These are phyloP conservation scores for Xenus cinereus DNA, from an alignment of 2,113 vertebrate species.

Conservation along the genomic window DNA sequence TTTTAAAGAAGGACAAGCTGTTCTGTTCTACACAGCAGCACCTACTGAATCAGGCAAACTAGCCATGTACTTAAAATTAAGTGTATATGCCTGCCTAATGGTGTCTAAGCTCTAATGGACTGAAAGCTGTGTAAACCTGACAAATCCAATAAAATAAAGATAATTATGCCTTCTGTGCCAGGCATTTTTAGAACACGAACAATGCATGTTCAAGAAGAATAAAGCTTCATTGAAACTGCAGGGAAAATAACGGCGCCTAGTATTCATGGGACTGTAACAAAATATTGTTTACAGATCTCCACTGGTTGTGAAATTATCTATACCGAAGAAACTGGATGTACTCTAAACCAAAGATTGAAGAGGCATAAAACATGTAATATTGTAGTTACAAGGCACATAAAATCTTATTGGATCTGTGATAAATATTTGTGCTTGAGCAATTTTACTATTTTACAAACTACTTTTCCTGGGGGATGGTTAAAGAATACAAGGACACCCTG, in stretches of 20 bases:
- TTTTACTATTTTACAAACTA: slow-evolving; percentile 61
- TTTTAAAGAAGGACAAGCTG: neutral
- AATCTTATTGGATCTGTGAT: slow-evolving; percentile 67
- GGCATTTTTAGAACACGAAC: slow-evolving; percentile 38
- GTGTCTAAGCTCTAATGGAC: neutral
- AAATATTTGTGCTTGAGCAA: slow-evolving; percentile 66
- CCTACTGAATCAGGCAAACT: neutral
- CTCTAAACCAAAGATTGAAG: slow-evolving; percentile 41
- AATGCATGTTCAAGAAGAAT: slow-evolving; percentile 7
- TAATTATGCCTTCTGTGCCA: slow-evolving; percentile 40
- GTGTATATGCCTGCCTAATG: neutral
- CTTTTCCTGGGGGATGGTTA: slow-evolving; percentile 28
- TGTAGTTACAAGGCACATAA: slow-evolving; percentile 69
- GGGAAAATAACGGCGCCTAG: slow-evolving; percentile 7
- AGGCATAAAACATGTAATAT: slow-evolving; percentile 59
- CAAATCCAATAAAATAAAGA: slow-evolving; percentile 32
- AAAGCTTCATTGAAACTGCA: neutral
- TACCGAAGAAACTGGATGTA: slow-evolving; percentile 23
- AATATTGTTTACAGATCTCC: slow-evolving; percentile 54
- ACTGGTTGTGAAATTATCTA: slow-evolving; percentile 58
- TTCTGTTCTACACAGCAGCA: neutral
- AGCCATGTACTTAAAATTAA: slow-evolving; percentile 13
- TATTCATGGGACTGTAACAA: slow-evolving; percentile 28
- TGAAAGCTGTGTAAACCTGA: slow-evolving; percentile 30
- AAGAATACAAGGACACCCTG: slow-evolving; percentile 28